Evolutionary conservation across 2,797 vertebrate genomes (phyloP).

Genomic region (Malacoctenus gilli): DNA sequence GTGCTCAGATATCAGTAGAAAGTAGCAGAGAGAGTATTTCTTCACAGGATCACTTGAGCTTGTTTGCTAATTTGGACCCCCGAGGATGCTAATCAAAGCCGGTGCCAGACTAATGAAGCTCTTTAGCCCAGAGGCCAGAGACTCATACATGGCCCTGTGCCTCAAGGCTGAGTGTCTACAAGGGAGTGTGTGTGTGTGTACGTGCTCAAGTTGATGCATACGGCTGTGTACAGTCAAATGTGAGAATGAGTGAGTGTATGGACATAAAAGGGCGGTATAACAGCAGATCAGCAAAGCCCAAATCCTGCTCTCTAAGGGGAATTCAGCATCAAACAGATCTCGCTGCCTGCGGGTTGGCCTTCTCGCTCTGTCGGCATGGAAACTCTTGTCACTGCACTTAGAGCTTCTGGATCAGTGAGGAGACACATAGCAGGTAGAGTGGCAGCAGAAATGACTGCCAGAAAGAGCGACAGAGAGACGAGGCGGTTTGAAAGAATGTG

Average conservation of each 20-base stretch:
- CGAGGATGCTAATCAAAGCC: conserved; percentile 76
- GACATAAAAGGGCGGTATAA: conserved; percentile 41
- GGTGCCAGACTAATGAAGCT: conserved; percentile 75
- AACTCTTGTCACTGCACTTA: conserved; percentile 51
- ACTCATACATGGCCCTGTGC: conserved; percentile 47
- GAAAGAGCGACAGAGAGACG: conserved; percentile 34
- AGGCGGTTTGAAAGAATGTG: conserved; percentile 46
- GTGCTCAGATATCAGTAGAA: conserved; percentile 32
- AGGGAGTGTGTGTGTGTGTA: conserved; percentile 12
- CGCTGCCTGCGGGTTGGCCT: conserved; percentile 62
- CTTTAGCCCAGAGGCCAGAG: conserved; percentile 70
- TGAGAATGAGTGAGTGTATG: conserved; percentile 38
- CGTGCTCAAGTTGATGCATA: conserved; percentile 27
- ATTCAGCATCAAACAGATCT: conserved; percentile 61
- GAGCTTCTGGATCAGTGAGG: conserved; percentile 50
- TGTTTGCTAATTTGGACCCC: conserved; percentile 77
- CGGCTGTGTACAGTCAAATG: conserved; percentile 27
- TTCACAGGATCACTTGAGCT: conserved; percentile 61
- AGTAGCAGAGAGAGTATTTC: conserved; percentile 30
- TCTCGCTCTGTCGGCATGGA: conserved; percentile 49
- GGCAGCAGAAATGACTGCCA: conserved; percentile 40
- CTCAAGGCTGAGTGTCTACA: conserved; percentile 45
- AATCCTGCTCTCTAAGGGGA: conserved; percentile 49
- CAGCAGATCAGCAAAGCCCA: conserved; percentile 50
- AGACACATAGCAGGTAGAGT: conserved; percentile 52